Base-by-base conservation (phyloP, 2,797 vertebrate species). In the Myotis vivesi region DNA sequence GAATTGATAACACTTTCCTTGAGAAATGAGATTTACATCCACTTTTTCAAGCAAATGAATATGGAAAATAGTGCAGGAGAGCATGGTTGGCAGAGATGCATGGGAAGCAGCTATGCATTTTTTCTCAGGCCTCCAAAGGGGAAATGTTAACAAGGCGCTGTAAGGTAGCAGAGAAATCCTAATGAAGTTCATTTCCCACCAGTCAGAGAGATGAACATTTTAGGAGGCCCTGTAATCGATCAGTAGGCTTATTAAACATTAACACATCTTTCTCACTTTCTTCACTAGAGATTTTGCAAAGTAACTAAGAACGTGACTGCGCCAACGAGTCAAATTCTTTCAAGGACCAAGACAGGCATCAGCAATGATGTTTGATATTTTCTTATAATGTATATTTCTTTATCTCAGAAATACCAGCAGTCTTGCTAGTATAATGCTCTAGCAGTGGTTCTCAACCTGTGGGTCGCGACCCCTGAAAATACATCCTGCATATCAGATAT, bases 101-200 rank as follows among this genome's bases (percentile, higher is more conserved):
- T 77, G 49, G 72, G 69, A 51, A 71, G 55, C 81, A 82, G 46
- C 46, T 62, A 12, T 59, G 5, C 4, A 28, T 68, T 87, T 95
- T 96, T 94, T 85, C 75, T 84, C 69, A 82, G 75, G 33, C 2
- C 8, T 76, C 87, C 0, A 89, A 44, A 69, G 10, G 49, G 62
- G 38, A 95, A 97, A 96, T 80, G 92, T 96, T 95, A 96, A 95
- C 94, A 95, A 92, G 86, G 53, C 91, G 33, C 73, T 75, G 6
- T 93, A 94, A 69, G 73, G 71, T 89, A 92, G 71, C 16, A 81
- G 64, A 92, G 91, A 97, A 92, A 94, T 94, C 62, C 71, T 95
- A 94, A 97, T 96, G 96, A 97, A 96, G 87, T 68, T 96, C 77
- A 84, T 46, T 94, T 97, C 77, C 81, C 49, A 95, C 28, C 13